Evolutionary conservation across 2,888 invertebrate species (phyloP).

Genomic region (Elmis aenea): DNA sequence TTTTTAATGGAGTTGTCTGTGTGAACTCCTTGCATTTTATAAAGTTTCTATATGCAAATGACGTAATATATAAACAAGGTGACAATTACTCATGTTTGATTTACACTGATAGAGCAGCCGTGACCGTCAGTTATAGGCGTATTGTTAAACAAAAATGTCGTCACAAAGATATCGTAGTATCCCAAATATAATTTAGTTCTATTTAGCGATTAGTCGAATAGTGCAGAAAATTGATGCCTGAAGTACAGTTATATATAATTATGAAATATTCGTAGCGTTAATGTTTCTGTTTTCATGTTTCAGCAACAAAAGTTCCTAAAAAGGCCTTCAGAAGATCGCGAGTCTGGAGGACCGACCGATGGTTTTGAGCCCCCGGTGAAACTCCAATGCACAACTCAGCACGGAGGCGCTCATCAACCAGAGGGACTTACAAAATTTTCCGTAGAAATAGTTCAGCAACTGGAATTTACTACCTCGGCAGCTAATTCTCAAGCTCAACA

Average conservation of each 20-base stretch:
- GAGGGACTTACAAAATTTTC: slow-evolving; percentile 71
- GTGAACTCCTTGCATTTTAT: no score
- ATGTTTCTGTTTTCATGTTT: slow-evolving; percentile 24
- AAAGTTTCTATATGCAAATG: slow-evolving; percentile 29
- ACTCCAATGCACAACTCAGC: slow-evolving; percentile 58
- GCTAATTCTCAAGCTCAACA: slow-evolving; percentile 85
- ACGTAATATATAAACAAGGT: slow-evolving; percentile 31
- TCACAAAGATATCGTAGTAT: slow-evolving; percentile 16
- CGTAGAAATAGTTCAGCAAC: slow-evolving; percentile 87
- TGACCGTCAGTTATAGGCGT: slow-evolving; percentile 21
- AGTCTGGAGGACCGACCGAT: slow-evolving; percentile 42
- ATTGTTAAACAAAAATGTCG: slow-evolving; percentile 20
- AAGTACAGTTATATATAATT: no score
- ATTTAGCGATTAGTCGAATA: slow-evolving; percentile 5
- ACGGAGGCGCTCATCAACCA: slow-evolving; percentile 45
- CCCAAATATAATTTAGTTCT: slow-evolving; percentile 16
- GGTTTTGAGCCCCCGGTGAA: slow-evolving; percentile 72
- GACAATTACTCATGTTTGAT: slow-evolving; percentile 27
- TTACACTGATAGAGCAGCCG: slow-evolving; percentile 20
- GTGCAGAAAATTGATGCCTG: no score
- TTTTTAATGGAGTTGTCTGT: no score
- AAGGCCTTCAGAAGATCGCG: slow-evolving; percentile 66
- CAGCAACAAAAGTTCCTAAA: slow-evolving; percentile 85
- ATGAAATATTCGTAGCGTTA: no score
- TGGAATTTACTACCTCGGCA: slow-evolving; percentile 83